phyloP scores from a whole-genome alignment of 2,888 invertebrate species.

The Ethmia dodecea region DNA sequence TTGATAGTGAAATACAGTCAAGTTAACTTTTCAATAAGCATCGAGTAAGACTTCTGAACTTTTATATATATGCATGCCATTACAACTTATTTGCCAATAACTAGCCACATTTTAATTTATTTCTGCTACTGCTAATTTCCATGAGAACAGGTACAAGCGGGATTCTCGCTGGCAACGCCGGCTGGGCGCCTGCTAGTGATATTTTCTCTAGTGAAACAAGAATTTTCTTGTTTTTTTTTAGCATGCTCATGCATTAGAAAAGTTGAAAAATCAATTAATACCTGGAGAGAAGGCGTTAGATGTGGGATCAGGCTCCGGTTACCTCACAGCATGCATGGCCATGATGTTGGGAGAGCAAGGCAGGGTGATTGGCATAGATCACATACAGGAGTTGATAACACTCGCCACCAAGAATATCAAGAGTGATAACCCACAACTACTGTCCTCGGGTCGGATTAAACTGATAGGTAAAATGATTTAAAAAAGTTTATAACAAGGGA shows the following conservation, averaged over 20 bases:
- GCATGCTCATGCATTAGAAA: conserved; percentile 95
- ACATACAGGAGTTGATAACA: conserved; percentile 89
- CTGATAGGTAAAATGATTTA: conserved; percentile 86
- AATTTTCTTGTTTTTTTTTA: conserved; percentile 38
- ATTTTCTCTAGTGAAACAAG: too few species aligned
- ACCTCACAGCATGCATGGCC: conserved; percentile 94
- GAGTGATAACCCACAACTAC: conserved; percentile 82
- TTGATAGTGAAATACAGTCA: too few species aligned
- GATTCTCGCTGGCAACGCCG: too few species aligned
- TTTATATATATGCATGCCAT: too few species aligned
- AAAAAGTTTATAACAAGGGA: too few species aligned
- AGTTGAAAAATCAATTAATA: conserved; percentile 85
- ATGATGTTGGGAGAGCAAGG: conserved; percentile 85
- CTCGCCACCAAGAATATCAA: conserved; percentile 87
- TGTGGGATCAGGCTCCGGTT: conserved; percentile 96
- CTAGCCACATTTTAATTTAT: too few species aligned
- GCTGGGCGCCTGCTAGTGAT: too few species aligned
- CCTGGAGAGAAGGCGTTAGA: conserved; percentile 90
- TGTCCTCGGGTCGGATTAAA: conserved; percentile 82
- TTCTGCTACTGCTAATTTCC: too few species aligned
- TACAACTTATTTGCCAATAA: too few species aligned
- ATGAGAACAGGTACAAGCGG: too few species aligned
- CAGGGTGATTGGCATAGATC: conserved; percentile 91
- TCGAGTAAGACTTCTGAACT: too few species aligned
- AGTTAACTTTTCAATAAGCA: too few species aligned